Base-by-base conservation (phyloP, 2,113 vertebrate genomes). In the Falco punctatus region DNA sequence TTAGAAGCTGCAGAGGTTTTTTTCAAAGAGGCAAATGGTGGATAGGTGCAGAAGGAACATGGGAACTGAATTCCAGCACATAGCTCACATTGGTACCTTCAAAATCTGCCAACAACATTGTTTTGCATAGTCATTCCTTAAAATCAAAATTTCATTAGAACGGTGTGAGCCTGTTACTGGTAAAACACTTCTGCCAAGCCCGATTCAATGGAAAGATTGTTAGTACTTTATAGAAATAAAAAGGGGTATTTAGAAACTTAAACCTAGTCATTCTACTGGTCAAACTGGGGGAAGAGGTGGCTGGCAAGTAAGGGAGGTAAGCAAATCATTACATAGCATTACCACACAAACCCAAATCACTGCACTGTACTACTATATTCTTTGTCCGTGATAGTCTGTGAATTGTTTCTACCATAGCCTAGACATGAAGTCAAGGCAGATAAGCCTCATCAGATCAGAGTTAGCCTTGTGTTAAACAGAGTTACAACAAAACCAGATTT, bases 41-140 rank as follows among this genome's bases (percentile, higher is more conserved):
- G 35, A 5, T 51, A 64, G 8, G 11, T 52, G n/a, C 9, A 52
- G 35, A 82, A 75, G 12, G 13, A 22, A 86, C 30, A 62, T 5
- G 8, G 13, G 21, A 86, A 67, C 8, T 40, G 38, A 61, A 81
- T 77, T 54, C 17, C 8, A 26, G 21, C n/a, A 64, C 0, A 0
- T 5, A 52, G 13, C 42, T 81, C 54, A 35, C 4, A 23, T 0
- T 38, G 9, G 23, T 28, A 67, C 8, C 11, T 44, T 57, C 20
- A 44, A 75, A 79, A 81, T 72, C 64, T 86, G 33, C 17, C 48
- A 71, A 14, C 0, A 3, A 74, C 6, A 15, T 6, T 44, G 17
- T n/a, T 86, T 67, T 58, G 54, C 11, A 49, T 44, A 33, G 20
- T 49, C 27, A 58, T 6, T 4, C 6, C 80, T 80, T 42, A 86